These are phyloP conservation scores for Bombus sibiricus DNA, from an alignment of 1,140 invertebrate genomes.

Conservation along the genomic window DNA sequence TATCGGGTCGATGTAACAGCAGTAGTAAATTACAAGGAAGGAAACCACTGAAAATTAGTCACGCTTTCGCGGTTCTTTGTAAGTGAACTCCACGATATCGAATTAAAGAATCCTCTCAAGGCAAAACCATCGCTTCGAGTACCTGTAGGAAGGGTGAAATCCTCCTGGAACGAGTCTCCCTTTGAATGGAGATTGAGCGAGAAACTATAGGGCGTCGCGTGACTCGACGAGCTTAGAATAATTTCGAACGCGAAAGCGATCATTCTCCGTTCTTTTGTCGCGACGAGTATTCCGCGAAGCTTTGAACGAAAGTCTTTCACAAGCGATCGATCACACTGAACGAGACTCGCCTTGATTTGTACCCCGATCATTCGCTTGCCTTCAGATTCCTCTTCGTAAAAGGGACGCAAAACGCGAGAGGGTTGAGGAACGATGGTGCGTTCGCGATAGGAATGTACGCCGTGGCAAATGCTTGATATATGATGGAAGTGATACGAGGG, in stretches of 20 bases:
- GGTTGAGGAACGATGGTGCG: background rate
- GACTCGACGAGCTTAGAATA: background rate
- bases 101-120: conserved; percentile 20
- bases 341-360: conserved; percentile 20
- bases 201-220: background rate
- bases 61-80: conserved; percentile 42
- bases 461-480: conserved; percentile 35
- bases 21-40: conserved; percentile 38
- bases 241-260: background rate
- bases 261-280: no score
- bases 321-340: background rate
- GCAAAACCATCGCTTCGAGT: background rate
- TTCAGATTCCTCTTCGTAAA: conserved; percentile 15
- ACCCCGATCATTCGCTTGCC: background rate
- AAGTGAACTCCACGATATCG: conserved; percentile 30
- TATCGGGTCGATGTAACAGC: background rate
- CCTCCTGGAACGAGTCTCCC: background rate
- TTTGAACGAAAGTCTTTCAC: background rate
- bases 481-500: conserved; percentile 43
- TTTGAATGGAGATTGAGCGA: conserved; percentile 4
- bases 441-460: conserved; percentile 31
- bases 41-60: conserved; percentile 46
- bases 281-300: no score
- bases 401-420: background rate
- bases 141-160: background rate